Percentiles rank a stretch among this genome's conserved stretches.
Conservation (phyloP, 2,888 invertebrate genomes). For the Hanleya hanleyi region DNA sequence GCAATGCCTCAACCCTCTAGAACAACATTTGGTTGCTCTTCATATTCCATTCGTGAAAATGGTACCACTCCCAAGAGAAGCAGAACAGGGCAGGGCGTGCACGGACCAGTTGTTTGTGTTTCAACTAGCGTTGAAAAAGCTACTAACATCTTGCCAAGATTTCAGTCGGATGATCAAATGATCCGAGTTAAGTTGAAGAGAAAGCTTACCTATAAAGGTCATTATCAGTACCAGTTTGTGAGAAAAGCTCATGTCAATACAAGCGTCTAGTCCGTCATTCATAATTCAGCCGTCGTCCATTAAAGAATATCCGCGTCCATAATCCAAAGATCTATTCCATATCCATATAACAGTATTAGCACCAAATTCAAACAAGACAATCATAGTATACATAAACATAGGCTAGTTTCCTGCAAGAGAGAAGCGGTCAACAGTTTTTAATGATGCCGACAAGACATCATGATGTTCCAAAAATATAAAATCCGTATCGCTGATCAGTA, state of each 20-base stretch:
- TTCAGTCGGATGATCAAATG: constrained; percentile 18
- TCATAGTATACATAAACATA: too few species aligned
- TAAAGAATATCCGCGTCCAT: too few species aligned
- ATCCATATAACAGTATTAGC: too few species aligned
- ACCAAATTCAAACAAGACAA: too few species aligned
- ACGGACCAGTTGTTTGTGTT: constrained; percentile 45
- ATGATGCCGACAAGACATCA: too few species aligned
- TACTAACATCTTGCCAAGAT: constrained; percentile 28
- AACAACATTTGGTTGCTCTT: constrained; percentile 37
- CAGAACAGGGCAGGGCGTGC: constrained; percentile 39
- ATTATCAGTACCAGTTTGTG: constrained; percentile 31
- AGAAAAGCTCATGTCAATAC: constrained; percentile 13
- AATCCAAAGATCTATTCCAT: too few species aligned
- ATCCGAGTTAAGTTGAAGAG: constrained; percentile 37
- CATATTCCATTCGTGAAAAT: constrained; percentile 45
- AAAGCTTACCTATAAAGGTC: constrained; percentile 33
- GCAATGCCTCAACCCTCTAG: constrained; percentile 33
- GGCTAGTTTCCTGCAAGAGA: too few species aligned
- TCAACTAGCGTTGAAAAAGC: constrained; percentile 32
- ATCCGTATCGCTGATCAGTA: too few species aligned
- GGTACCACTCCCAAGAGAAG: constrained; percentile 34
- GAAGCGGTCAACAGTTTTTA: too few species aligned
- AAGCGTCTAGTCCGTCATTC: too few species aligned
- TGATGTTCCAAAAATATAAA: too few species aligned
- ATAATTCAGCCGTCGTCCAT: too few species aligned